Conservation (phyloP, 2,888 invertebrate genomes). For the Eristalis intricaria region DNA sequence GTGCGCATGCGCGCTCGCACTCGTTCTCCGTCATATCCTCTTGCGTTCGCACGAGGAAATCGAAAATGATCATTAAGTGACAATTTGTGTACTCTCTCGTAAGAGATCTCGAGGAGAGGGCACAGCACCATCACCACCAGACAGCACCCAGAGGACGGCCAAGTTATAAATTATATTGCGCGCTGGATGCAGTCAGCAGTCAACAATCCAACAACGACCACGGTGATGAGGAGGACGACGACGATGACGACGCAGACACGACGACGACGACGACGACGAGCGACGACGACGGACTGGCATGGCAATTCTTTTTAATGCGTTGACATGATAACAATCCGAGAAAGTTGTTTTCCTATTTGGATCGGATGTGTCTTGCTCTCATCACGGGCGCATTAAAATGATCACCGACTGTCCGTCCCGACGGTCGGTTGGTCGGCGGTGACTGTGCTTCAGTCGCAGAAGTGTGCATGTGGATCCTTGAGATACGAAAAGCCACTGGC, state of each 20-base stretch:
- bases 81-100: slow-evolving; percentile 62
- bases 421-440: not conserved
- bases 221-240: slow-evolving; percentile 1
- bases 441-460: not conserved
- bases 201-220: slow-evolving; percentile 22
- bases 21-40: not conserved
- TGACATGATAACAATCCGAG: slow-evolving; percentile 73
- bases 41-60: slow-evolving; percentile 45
- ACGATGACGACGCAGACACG: not conserved
- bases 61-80: slow-evolving; percentile 69
- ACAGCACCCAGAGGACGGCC: slow-evolving; percentile 5
- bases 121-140: not conserved
- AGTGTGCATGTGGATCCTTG: slow-evolving; percentile 24
- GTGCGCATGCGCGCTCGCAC: slow-evolving; percentile 39
- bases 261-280: not conserved
- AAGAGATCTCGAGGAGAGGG: slow-evolving; percentile 29
- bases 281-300: slow-evolving; percentile 31
- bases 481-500: not conserved
- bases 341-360: slow-evolving; percentile 72
- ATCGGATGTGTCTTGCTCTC: slow-evolving; percentile 71
- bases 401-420: slow-evolving; percentile 49
- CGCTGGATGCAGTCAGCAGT: slow-evolving; percentile 10
- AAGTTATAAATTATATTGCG: slow-evolving; percentile 65
- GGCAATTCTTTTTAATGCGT: slow-evolving; percentile 69
- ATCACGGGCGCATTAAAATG: slow-evolving; percentile 69